These are phyloP conservation scores for Drosophila prostipennis DNA, from an alignment of 2,888 invertebrate genomes.

Conservation along the genomic window DNA sequence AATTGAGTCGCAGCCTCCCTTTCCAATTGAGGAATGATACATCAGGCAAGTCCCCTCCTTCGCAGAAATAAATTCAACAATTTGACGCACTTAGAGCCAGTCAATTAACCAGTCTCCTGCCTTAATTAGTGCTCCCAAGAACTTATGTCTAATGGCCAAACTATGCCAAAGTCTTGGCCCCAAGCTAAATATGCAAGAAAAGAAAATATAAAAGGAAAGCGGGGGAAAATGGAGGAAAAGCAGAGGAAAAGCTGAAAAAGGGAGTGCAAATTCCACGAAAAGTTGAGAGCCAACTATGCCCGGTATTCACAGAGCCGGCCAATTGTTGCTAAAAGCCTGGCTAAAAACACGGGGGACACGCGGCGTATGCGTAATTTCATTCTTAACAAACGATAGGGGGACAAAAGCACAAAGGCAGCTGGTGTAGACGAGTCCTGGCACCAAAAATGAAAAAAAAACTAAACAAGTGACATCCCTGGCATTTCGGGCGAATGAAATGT, in stretches of 20 bases:
- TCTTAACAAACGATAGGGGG: background rate
- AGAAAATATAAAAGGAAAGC: background rate
- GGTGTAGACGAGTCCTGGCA: background rate
- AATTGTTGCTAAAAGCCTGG: constrained; percentile 14
- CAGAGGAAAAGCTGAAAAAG: background rate
- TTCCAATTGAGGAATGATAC: constrained; percentile 1
- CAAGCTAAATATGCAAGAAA: constrained; percentile 41
- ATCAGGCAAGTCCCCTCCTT: background rate
- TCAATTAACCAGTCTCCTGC: constrained; percentile 24
- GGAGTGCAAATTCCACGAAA: constrained; percentile 8
- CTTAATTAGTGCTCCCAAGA: constrained; percentile 54
- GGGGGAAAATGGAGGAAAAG: too few species aligned
- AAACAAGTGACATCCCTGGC: constrained; percentile 1
- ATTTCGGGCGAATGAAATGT: constrained; percentile 21
- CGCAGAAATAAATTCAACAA: constrained; percentile 1
- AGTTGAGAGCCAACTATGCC: constrained; percentile 31
- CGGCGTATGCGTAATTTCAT: constrained; percentile 55
- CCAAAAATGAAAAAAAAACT: too few species aligned
- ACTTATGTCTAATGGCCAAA: constrained; percentile 42
- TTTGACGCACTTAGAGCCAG: constrained; percentile 23
- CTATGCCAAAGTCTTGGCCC: constrained; percentile 32
- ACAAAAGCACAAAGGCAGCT: background rate
- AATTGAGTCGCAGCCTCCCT: constrained; percentile 54
- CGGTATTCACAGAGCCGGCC: constrained; percentile 22
- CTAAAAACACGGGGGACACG: constrained; percentile 11